Conservation (phyloP, 2,797 vertebrate genomes). For the Huso huso region DNA sequence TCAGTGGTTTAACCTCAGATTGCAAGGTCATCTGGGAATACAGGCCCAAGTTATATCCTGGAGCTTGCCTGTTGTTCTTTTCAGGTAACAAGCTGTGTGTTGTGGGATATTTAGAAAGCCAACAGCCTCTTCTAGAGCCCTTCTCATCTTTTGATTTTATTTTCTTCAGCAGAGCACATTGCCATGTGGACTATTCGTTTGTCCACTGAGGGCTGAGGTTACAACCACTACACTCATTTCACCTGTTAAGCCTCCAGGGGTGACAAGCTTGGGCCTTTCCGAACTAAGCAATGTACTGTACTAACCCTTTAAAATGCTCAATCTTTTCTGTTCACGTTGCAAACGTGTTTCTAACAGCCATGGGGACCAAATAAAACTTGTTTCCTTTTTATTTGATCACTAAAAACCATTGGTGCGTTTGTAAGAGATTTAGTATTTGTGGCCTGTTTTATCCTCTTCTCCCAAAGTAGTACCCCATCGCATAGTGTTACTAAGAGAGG, state of each 20-base stretch:
- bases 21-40: neutral
- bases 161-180: too few species aligned
- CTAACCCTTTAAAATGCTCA: too few species aligned
- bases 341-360: conserved; percentile 38
- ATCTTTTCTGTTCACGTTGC: conserved; percentile 11
- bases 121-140: too few species aligned
- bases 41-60: neutral
- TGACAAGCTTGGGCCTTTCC: too few species aligned
- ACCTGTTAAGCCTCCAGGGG: too few species aligned
- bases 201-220: too few species aligned
- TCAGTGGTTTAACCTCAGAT: neutral
- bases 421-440: conserved; percentile 39
- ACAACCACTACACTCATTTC: too few species aligned
- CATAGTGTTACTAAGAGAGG: neutral
- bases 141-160: too few species aligned
- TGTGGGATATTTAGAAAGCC: too few species aligned
- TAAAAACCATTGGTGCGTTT: conserved; percentile 47
- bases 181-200: too few species aligned
- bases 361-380: conserved; percentile 59
- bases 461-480: conserved; percentile 21
- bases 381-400: conserved; percentile 58
- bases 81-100: too few species aligned
- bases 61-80: neutral
- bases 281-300: too few species aligned
- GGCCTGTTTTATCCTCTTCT: conserved; percentile 37